Base-by-base conservation (phyloP, 2,113 vertebrate species). In the Fregata magnificens region DNA sequence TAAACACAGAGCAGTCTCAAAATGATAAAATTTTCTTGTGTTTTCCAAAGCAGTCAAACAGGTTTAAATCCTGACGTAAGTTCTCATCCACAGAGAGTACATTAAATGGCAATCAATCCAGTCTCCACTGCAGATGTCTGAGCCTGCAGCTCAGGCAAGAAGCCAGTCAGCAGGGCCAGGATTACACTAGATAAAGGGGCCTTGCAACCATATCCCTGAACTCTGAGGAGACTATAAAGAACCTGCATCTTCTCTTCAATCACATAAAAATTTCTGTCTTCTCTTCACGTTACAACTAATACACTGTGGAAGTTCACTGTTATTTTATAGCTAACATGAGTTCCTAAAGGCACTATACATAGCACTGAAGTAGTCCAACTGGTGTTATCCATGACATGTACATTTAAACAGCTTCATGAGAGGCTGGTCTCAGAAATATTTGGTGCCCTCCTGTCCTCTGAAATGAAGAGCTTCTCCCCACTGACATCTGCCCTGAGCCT, bases 71-170 rank as follows among this genome's bases (percentile, higher is more conserved):
- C 59, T 93, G 69, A 63, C 3, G 3, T 24, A 73, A 90, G 42
- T 94, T 91, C 53, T 67, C 40, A 93, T 83, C 71, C 18, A 11
- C 58, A 86, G 52, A 71, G 28, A 95, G 50, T 9, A 80, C 66
- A 80, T 94, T 90, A 93, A 94, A 82, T 73, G 32, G 45, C 53
- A 90, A 87, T 88, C 78, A 93, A 73, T 91, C 34, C 53, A 80
- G 26, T 31, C 42, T 88, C 77, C 38, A 38, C 25, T 85, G 78
- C 86, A 95, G 78, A 62, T 82, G 65, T 61, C 61, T 52, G 38
- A 93, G 67, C 56, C 76, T 86, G 65, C 61, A 95, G 50, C 34
- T 76, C 67, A 76, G 84, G 81, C 65, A 91, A 73, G 32, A 50
- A 87, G 78, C 84, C 91, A 95, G 40, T 73, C 69, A 80, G n/a